phyloP scores from a whole-genome alignment of 2,113 vertebrate genomes.

The Serilophus lunatus region DNA sequence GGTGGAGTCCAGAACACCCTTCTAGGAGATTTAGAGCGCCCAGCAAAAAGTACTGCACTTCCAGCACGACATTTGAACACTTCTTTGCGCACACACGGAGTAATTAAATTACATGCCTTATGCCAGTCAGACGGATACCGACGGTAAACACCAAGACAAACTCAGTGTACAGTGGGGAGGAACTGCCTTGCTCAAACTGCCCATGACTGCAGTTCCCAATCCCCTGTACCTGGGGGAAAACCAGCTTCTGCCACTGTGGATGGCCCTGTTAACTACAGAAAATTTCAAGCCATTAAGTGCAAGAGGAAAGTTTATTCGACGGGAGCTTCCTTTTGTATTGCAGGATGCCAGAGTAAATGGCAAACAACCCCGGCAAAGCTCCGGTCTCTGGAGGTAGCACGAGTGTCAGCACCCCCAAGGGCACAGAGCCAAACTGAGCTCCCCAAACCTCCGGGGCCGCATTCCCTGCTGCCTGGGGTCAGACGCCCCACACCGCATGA shows the following conservation, averaged over 20 bases:
- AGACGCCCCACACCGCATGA: rapidly evolving
- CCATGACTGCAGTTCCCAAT: not conserved
- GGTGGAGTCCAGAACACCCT: not conserved
- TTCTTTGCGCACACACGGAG: not conserved
- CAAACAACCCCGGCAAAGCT: not conserved
- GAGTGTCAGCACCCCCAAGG: not conserved
- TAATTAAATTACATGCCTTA: not conserved
- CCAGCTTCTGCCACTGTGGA: not conserved
- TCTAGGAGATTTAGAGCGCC: not conserved
- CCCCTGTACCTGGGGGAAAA: rapidly evolving
- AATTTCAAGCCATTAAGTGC: not conserved
- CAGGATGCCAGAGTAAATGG: not conserved
- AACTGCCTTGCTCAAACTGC: not conserved
- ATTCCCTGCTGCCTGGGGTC: not conserved
- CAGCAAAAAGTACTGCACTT: not conserved
- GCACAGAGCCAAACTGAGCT: not conserved
- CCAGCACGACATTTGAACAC: not conserved
- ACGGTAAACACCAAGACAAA: not conserved
- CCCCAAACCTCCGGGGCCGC: too few relatives aligned
- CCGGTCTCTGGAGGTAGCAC: not conserved
- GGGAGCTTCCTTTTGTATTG: not conserved
- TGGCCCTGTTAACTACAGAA: not conserved
- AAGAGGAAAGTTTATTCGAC: not conserved
- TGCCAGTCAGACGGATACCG: not conserved
- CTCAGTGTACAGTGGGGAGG: not conserved